Evolutionary conservation across 2,113 vertebrate species (phyloP).

Genomic region (Planiliza haematocheilus): DNA sequence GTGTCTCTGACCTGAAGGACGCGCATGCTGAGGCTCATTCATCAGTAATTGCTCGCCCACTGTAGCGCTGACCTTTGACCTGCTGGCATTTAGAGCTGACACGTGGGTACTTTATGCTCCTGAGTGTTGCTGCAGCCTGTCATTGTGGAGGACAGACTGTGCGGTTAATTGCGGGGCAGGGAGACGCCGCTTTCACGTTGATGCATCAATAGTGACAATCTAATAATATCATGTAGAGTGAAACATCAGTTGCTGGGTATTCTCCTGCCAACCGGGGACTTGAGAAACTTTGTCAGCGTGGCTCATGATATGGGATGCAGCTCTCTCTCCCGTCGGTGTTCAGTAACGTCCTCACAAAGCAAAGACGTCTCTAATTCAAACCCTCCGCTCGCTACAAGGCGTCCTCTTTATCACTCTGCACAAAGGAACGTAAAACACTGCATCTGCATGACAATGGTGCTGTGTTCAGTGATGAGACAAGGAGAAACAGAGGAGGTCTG

Average conservation of each 20-base stretch:
- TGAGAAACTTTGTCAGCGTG: too few relatives aligned
- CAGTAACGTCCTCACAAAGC: too few relatives aligned
- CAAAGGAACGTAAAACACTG: slow-evolving; percentile 7
- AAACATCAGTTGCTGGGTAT: not conserved
- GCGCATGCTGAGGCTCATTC: slow-evolving; percentile 37
- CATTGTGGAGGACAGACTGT: not conserved
- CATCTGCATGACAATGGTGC: slow-evolving; percentile 42
- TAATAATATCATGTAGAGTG: not conserved
- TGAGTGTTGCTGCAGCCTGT: not conserved
- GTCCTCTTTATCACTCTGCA: not conserved
- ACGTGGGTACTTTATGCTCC: not conserved
- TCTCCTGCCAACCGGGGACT: not conserved
- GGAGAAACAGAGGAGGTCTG: slow-evolving; percentile 13
- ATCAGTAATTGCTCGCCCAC: slow-evolving; percentile 51
- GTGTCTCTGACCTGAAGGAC: slow-evolving; percentile 36
- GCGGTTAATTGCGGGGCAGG: not conserved
- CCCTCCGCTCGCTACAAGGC: not conserved
- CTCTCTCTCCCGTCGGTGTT: too few relatives aligned
- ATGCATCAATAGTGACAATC: not conserved
- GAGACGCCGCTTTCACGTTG: not conserved
- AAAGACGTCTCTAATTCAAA: slow-evolving; percentile 7
- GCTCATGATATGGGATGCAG: too few relatives aligned
- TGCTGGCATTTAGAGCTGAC: slow-evolving; percentile 41
- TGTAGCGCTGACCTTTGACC: slow-evolving; percentile 50
- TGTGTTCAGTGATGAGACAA: slow-evolving; percentile 21